Evolutionary conservation across 2,888 invertebrate genomes (phyloP).

Genomic region (Meliscaeva auricollis): DNA sequence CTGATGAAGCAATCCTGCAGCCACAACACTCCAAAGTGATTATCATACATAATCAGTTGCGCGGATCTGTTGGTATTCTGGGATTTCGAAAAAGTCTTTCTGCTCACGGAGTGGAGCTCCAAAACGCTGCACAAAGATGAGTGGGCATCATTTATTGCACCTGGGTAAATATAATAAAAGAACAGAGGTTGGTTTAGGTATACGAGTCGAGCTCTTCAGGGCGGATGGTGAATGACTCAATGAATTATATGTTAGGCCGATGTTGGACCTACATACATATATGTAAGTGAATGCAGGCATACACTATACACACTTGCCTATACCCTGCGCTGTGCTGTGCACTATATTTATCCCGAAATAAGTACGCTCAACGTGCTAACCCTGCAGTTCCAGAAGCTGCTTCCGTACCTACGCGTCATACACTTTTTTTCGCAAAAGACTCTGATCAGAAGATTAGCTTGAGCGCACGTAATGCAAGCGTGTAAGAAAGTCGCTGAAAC

Average conservation of each 20-base stretch:
- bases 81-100: conserved; percentile 30
- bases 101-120: conserved; percentile 20
- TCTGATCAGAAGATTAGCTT: conserved; percentile 46
- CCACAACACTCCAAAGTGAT: conserved; percentile 64
- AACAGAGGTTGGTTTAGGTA: conserved; percentile 15
- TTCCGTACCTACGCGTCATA: conserved; percentile 70
- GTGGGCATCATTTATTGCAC: conserved; percentile 73
- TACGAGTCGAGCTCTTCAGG: conserved; percentile 26
- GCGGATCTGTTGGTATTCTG: conserved; percentile 58
- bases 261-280: conserved; percentile 20
- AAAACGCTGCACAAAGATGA: conserved; percentile 46
- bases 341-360: conserved; percentile 51
- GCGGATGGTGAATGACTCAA: conserved; percentile 58
- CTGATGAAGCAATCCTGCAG: conserved; percentile 71
- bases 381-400: conserved; percentile 66
- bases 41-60: conserved; percentile 71
- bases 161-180: conserved; percentile 72
- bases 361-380: conserved; percentile 45
- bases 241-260: conserved; percentile 61
- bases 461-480: conserved; percentile 58
- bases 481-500: conserved; percentile 52
- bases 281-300: background rate
- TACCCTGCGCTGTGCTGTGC: background rate
- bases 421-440: conserved; percentile 14
- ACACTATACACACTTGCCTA: background rate